These are phyloP conservation scores for Brachionus calyciflorus DNA, from an alignment of 1,140 invertebrate species.

Conservation along the genomic window DNA sequence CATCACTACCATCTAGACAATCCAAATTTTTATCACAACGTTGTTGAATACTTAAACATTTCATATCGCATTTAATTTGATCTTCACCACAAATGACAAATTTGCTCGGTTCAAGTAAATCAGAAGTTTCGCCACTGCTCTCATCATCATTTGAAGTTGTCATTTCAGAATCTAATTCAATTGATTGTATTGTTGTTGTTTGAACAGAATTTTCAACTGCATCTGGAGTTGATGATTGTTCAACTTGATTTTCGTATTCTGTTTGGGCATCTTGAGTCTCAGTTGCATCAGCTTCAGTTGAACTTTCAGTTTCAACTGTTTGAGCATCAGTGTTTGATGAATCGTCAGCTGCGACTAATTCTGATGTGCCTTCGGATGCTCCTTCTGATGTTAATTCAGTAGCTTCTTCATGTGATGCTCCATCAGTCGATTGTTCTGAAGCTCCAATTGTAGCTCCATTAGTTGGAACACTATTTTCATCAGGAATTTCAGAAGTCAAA, in stretches of 20 bases:
- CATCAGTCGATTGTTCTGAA: no score
- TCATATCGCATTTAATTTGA: conserved; percentile 17
- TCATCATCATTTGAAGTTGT: not conserved
- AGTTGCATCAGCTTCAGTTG: not conserved
- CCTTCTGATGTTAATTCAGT: no score
- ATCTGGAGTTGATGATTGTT: no score
- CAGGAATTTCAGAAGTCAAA: no score
- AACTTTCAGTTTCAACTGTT: not conserved
- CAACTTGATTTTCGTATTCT: not conserved
- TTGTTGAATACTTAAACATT: not conserved
- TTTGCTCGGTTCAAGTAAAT: not conserved
- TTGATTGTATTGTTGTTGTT: not conserved
- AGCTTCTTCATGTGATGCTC: no score
- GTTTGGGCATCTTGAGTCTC: no score
- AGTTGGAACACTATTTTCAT: no score
- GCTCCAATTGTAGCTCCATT: no score
- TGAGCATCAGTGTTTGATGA: not conserved
- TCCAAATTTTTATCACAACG: not conserved
- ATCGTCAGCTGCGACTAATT: not conserved
- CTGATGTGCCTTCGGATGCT: no score
- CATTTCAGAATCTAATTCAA: conserved; percentile 1
- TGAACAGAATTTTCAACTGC: conserved; percentile 6
- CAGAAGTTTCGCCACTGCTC: conserved; percentile 1
- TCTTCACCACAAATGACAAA: not conserved
- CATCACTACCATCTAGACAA: conserved; percentile 14